Conservation (phyloP, 2,888 invertebrate species). For the Drosophila limbata region DNA sequence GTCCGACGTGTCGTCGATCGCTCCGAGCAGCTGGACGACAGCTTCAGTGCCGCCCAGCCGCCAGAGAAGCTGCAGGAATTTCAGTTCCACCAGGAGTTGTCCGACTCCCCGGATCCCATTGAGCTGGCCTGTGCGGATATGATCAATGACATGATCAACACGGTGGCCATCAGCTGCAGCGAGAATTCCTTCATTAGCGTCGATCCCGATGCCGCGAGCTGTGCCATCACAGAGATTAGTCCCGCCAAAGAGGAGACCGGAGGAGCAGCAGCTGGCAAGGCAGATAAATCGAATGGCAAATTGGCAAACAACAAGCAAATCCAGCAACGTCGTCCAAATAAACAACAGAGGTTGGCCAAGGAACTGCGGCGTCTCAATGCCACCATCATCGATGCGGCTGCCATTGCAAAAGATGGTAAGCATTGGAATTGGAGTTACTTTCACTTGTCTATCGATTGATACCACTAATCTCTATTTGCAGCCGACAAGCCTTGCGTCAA, state of each 20-base stretch:
- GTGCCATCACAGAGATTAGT: conserved; percentile 18
- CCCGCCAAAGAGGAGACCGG: conserved; percentile 37
- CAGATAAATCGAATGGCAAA: conserved; percentile 30
- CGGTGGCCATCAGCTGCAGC: conserved; percentile 88
- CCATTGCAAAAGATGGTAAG: conserved; percentile 74
- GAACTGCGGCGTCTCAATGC: conserved; percentile 89
- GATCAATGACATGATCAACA: conserved; percentile 87
- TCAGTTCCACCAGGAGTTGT: conserved; percentile 65
- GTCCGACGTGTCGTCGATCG: conserved; percentile 85
- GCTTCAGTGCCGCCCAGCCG: conserved; percentile 58
- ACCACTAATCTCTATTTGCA: conserved; percentile 31
- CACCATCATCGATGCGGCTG: conserved; percentile 87
- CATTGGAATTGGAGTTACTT: not conserved
- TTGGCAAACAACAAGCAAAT: conserved; percentile 14
- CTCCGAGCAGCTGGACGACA: conserved; percentile 78
- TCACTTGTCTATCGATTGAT: not conserved
- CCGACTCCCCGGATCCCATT: conserved; percentile 48
- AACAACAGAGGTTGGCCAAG: conserved; percentile 81
- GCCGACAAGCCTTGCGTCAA: conserved; percentile 86
- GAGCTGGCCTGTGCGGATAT: conserved; percentile 83
- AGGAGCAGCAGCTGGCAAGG: conserved; percentile 5
- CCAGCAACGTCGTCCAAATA: conserved; percentile 50
- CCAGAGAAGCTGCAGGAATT: conserved; percentile 66
- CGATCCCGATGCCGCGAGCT: conserved; percentile 67
- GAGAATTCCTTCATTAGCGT: conserved; percentile 86